Evolutionary conservation across 2,113 vertebrate genomes (phyloP), one percentile per base, ranked within the genome.

Genomic region (Neogobius melanostomus): DNA sequence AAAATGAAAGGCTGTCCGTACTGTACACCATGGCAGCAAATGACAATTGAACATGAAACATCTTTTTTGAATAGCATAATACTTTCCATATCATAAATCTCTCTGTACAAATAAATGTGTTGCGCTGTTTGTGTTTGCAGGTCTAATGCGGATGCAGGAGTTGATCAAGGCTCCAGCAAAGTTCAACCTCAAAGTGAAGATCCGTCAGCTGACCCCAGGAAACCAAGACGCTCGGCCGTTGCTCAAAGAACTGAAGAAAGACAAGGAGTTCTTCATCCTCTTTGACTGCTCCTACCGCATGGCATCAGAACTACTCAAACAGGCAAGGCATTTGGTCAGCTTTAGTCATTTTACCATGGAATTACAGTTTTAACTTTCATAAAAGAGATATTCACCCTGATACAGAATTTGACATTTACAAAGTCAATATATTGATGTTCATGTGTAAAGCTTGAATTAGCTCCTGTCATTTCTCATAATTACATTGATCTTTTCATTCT

Each of bases 111-210:
- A 2, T 52, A 7, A n/a, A n/a, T n/a, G 21, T 54, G 8, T 57
- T 3, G 14, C 10, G 46, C 21, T 91, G 17, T 61, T 85, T 48
- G 28, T 90, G 5, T 85, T 85, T 79, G 53, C 76, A 99, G 98
- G 98, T 86, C 90, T 99, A 66, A 98, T 99, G 91, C 95, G 96
- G 62, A 92, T 99, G 90, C 98, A 99, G 90, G 97, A 99, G 89
- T 92, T 99, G 85, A 99, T 99, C 93, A 98, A 99, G 90, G 97
- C 98, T 72, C 97, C 98, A 10, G 96, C 97, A 67, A 95, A 95
- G 82, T 95, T 95, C 77, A 97, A 95, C 90, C 93, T 99, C 60
- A 98, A 96, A 89, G 95, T 99, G 83, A 95, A 95, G 87, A 98
- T 99, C 82, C 96, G 98, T 3, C 98, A 99, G 81, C 91, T 99